Evolutionary conservation across 2,888 invertebrate species (phyloP).

Genomic region (Chymomyza fuscimana): DNA sequence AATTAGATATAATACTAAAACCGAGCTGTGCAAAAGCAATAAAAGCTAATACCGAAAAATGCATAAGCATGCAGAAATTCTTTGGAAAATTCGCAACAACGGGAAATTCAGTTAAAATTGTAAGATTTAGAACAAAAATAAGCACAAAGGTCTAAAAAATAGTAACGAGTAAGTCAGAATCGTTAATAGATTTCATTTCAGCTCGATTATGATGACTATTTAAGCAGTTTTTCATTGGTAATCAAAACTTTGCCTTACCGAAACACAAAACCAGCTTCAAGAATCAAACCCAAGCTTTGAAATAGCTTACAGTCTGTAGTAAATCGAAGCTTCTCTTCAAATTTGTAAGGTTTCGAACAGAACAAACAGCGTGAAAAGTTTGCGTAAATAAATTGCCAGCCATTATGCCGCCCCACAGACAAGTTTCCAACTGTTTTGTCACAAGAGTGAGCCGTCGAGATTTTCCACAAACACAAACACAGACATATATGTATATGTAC

Average conservation of each 20-base stretch:
- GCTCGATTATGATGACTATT: too few species aligned
- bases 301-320: not conserved
- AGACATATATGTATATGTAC: too few species aligned
- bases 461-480: slow-evolving; percentile 4
- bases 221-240: not conserved
- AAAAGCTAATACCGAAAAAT: too few species aligned
- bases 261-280: not conserved
- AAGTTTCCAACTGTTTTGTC: slow-evolving; percentile 9
- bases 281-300: not conserved
- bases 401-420: slow-evolving; percentile 45
- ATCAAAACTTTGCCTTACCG: not conserved
- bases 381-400: slow-evolving; percentile 64
- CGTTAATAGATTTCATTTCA: not conserved
- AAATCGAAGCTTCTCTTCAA: not conserved
- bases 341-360: not conserved
- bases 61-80: too few species aligned
- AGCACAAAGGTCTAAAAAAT: too few species aligned
- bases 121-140: too few species aligned
- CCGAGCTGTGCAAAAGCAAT: too few species aligned
- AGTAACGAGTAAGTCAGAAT: not conserved
- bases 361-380: slow-evolving; percentile 48
- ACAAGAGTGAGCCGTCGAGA: not conserved
- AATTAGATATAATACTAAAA: too few species aligned
- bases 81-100: too few species aligned
- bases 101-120: too few species aligned